A percentile compares a stretch with the other conserved stretches of the same genome.
Conservation (phyloP, 2,888 invertebrate genomes). For the Drosophila paranaensis region DNA sequence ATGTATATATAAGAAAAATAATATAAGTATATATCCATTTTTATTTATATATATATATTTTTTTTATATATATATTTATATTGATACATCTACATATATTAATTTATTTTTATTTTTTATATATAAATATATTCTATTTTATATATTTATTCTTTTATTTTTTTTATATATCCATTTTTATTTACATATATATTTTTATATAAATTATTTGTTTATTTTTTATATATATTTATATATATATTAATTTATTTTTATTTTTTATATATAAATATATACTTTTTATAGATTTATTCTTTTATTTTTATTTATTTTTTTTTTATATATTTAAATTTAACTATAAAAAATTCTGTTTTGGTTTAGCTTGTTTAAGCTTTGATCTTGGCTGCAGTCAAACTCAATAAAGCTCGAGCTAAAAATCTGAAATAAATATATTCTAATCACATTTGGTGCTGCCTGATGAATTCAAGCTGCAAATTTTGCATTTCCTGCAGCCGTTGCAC, state of each 20-base stretch:
- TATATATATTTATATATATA: neutral
- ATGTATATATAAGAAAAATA: too few species aligned
- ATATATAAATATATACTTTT: slow-evolving; percentile 12
- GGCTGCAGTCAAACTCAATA: neutral
- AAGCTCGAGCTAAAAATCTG: neutral
- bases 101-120: neutral
- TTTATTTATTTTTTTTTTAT: slow-evolving; percentile 74
- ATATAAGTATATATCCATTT: too few species aligned
- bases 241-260: neutral
- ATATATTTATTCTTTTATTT: slow-evolving; percentile 42
- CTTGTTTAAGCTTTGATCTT: slow-evolving; percentile 26
- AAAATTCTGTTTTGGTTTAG: slow-evolving; percentile 46
- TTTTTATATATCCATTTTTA: too few species aligned
- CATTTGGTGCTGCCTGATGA: neutral
- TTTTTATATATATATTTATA: too few species aligned
- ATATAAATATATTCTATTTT: too few species aligned
- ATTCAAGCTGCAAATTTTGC: slow-evolving; percentile 10
- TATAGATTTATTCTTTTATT: slow-evolving; percentile 40
- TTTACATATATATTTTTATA: slow-evolving; percentile 35
- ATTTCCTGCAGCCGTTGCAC: slow-evolving; percentile 16
- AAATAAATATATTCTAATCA: slow-evolving; percentile 8
- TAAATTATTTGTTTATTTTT: slow-evolving; percentile 72
- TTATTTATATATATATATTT: too few species aligned
- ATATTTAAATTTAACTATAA: slow-evolving; percentile 34
- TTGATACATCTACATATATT: neutral